phyloP scores from a whole-genome alignment of 2,113 vertebrate genomes.

The Sclerurus mexicanus region DNA sequence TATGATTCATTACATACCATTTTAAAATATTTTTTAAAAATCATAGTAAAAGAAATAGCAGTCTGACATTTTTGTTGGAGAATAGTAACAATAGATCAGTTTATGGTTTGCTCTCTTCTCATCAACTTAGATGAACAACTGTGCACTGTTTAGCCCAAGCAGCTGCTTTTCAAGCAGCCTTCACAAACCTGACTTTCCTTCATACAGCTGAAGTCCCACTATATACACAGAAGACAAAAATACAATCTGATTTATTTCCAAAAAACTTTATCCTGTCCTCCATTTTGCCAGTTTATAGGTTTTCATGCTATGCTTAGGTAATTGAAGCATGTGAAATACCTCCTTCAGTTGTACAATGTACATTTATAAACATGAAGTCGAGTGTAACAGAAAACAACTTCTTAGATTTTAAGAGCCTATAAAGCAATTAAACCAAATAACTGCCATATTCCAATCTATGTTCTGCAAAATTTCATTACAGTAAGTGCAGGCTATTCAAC shows the following conservation, averaged over 20 bases:
- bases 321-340: not conserved
- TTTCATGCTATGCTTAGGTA: not conserved
- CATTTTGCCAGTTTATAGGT: not conserved
- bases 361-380: not conserved
- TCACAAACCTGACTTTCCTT: not conserved
- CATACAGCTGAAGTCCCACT: not conserved
- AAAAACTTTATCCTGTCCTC: not conserved
- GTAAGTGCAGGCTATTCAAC: not conserved
- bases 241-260: not conserved
- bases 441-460: not conserved
- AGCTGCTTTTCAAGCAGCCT: not conserved
- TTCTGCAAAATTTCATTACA: not conserved
- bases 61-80: not conserved
- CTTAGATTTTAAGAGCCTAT: not conserved
- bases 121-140: not conserved
- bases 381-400: not conserved
- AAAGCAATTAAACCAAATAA: not conserved
- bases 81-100: not conserved
- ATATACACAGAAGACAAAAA: not conserved
- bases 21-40: not conserved
- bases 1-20: not conserved
- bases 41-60: not conserved
- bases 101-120: not conserved
- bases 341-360: not conserved
- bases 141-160: not conserved